A percentile compares a stretch with the other conserved stretches of the same genome.
Evolutionary conservation across 2,797 vertebrate genomes (phyloP).

Genomic region (Cirrhinus mrigala): DNA sequence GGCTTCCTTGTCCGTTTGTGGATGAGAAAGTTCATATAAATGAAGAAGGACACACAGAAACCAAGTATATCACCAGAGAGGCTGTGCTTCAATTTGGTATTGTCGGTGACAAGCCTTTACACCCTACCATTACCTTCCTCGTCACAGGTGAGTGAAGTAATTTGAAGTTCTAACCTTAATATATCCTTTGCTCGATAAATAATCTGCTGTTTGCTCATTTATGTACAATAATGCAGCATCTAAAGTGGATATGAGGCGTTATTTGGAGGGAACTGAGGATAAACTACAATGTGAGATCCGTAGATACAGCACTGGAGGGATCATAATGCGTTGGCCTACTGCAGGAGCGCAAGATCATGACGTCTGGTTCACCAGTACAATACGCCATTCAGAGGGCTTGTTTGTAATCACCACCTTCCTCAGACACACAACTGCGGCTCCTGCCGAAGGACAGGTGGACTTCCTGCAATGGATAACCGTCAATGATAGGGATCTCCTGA

Average conservation of each 20-base stretch:
- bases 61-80: slow-evolving; percentile 61
- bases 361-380: slow-evolving; percentile 74
- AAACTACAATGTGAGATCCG: slow-evolving; percentile 75
- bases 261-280: slow-evolving; percentile 60
- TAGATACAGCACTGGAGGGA: slow-evolving; percentile 71
- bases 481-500: slow-evolving; percentile 62
- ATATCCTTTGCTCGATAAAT: neutral
- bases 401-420: slow-evolving; percentile 73
- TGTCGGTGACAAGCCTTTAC: slow-evolving; percentile 67
- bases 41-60: slow-evolving; percentile 53
- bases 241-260: slow-evolving; percentile 71
- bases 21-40: slow-evolving; percentile 67
- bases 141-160: slow-evolving; percentile 67
- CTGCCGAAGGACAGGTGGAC: slow-evolving; percentile 62
- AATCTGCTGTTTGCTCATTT: neutral
- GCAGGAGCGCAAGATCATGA: slow-evolving; percentile 61
- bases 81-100: slow-evolving; percentile 77
- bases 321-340: slow-evolving; percentile 75
- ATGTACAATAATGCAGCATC: slow-evolving; percentile 64
- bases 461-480: slow-evolving; percentile 63
- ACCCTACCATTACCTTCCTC: slow-evolving; percentile 76
- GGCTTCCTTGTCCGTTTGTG: slow-evolving; percentile 78
- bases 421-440: slow-evolving; percentile 65
- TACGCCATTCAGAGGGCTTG: slow-evolving; percentile 68
- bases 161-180: neutral